Base-by-base conservation (phyloP, 2,797 vertebrate species). In the Pterois miles region DNA sequence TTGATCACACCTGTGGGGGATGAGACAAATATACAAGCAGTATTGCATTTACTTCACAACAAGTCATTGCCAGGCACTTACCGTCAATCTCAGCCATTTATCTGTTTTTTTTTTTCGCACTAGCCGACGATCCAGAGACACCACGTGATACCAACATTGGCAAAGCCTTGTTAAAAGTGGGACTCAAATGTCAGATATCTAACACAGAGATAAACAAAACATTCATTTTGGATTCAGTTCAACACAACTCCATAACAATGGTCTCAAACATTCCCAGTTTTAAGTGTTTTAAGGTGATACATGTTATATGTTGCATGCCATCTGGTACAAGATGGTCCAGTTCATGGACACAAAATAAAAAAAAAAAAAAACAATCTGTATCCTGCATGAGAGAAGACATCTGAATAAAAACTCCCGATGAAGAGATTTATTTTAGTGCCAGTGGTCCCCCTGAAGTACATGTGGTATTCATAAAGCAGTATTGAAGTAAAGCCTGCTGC, bases 351-450 rank as follows among this genome's bases (percentile, higher is more conserved):
- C 9, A n/a, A 62, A 22, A 25, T 1, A 56, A 16, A 13, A n/a
- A 62, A 22, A 25, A 1, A 56, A 16, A 46, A 31, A 13, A 22
- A 12, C 40, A 54, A 57, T 62, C 7, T 65, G 11, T 53, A 22
- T 71, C 8, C 38, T 62, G 27, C 27, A 4, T 71, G 36, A 71
- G 25, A 70, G 18, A n/a, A 31, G 18, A 40, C 13, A 6, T n/a
- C 6, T 33, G n/a, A 52, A 73, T 62, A 22, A 33, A 76, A 69
- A 63, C 23, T 7, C 5, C 36, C 40, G 67, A 14, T 9, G 11
- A 56, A 56, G 23, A 67, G 20, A 70, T 68, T 54, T 64, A 20
- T 65, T 64, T 38, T 36, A 56, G 31, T 67, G 43, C 76, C 79
- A 34, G 65, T 67, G 64, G 54, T 13, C 23, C 62, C 60, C 48